Conservation (phyloP, 2,888 invertebrate genomes). For the Cataglyphis rosenhaueri region DNA sequence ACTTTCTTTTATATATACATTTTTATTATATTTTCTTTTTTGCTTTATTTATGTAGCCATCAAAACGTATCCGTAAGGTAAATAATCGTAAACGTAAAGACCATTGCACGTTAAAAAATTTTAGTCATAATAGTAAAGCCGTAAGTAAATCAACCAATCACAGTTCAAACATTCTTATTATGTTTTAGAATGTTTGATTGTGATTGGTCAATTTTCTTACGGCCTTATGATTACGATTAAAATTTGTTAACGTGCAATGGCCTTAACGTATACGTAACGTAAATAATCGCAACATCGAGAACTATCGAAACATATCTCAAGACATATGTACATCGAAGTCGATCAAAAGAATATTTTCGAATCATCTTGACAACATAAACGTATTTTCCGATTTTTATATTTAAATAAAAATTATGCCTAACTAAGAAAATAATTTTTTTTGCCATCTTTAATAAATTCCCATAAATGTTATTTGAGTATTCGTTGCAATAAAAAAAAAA, state of each 20-base stretch:
- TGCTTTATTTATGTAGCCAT: neutral
- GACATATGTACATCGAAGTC: neutral
- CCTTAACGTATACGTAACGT: no score
- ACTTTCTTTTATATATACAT: no score
- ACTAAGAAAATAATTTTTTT: neutral
- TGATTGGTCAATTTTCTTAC: no score
- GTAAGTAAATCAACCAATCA: no score
- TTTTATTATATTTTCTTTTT: no score
- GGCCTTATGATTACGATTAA: no score
- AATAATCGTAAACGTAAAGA: no score
- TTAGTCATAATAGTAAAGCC: no score
- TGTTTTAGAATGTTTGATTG: no score
- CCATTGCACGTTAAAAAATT: no score
- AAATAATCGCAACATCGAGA: conserved; percentile 1
- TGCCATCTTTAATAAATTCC: neutral
- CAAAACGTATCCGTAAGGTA: neutral
- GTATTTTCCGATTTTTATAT: neutral
- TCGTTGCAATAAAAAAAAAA: neutral
- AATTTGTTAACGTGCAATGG: no score
- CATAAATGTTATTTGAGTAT: neutral
- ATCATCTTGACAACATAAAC: neutral
- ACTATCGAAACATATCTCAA: neutral
- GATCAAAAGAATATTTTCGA: neutral
- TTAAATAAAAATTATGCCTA: neutral
- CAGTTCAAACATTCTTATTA: no score